phyloP scores from a whole-genome alignment of 2,797 vertebrate species.

The Hafferia zeledoni region DNA sequence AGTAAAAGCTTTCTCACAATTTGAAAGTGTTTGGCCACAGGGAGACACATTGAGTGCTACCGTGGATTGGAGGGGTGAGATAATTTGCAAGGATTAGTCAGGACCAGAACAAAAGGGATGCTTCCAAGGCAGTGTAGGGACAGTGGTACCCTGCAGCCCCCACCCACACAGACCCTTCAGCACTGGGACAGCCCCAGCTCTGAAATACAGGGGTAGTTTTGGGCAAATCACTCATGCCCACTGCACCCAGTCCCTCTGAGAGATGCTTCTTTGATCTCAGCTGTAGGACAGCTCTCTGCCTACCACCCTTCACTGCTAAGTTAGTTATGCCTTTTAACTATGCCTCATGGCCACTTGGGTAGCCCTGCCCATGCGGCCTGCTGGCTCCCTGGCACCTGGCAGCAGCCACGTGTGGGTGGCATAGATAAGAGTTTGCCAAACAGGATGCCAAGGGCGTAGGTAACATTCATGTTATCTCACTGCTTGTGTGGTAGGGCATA shows the following conservation, averaged over 20 bases:
- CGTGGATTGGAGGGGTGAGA: neutral
- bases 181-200: accelerated
- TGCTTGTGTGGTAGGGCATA: neutral
- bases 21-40: neutral
- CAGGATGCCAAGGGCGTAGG: slow-evolving; percentile 6
- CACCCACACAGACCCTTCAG: neutral
- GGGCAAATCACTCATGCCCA: neutral
- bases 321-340: neutral
- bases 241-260: neutral
- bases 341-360: neutral
- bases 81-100: neutral
- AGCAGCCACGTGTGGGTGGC: neutral
- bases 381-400: neutral
- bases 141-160: accelerated
- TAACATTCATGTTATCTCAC: neutral
- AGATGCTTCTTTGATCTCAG: neutral
- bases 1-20: neutral
- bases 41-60: accelerated
- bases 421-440: neutral
- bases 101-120: neutral
- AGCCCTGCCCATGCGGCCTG: neutral
- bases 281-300: neutral
- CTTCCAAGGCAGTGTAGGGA: neutral
- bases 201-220: accelerated
- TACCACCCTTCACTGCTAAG: neutral